These are phyloP conservation scores for Brenthis hecate DNA, from an alignment of 2,888 invertebrate genomes.

Conservation along the genomic window DNA sequence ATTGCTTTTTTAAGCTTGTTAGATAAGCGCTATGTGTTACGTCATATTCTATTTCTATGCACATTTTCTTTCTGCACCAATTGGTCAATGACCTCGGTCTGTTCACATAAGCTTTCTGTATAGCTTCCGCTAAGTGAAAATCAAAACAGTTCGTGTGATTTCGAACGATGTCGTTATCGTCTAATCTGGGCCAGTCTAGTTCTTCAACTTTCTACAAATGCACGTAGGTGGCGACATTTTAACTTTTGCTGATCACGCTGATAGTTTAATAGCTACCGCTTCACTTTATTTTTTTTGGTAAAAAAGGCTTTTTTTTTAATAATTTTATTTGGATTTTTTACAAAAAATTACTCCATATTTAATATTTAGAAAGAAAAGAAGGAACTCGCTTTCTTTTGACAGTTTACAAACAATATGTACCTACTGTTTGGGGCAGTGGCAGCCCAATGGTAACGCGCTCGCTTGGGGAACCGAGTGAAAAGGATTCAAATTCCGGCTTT, in stretches of 20 bases:
- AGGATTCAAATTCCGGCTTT: too few relatives aligned
- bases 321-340: too few relatives aligned
- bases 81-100: conserved; percentile 36
- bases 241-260: conserved; percentile 45
- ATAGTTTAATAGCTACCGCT: neutral
- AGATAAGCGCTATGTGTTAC: neutral
- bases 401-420: neutral
- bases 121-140: conserved; percentile 57
- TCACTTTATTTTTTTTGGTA: too few relatives aligned
- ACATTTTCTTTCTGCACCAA: conserved; percentile 22
- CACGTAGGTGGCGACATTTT: conserved; percentile 66
- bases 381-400: neutral
- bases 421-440: too few relatives aligned
- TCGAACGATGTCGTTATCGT: conserved; percentile 52
- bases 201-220: conserved; percentile 77
- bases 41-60: conserved; percentile 4
- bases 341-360: too few relatives aligned
- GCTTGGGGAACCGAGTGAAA: too few relatives aligned
- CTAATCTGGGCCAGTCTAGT: conserved; percentile 71
- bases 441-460: too few relatives aligned
- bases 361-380: too few relatives aligned
- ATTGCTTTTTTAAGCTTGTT: too few relatives aligned
- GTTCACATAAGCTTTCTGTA: conserved; percentile 36
- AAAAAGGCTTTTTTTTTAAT: too few relatives aligned
- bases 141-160: conserved; percentile 54